A percentile compares a stretch with the other conserved stretches of the same genome.
phyloP scores from a whole-genome alignment of 2,113 vertebrate species.

The Pomatostomus ruficeps region DNA sequence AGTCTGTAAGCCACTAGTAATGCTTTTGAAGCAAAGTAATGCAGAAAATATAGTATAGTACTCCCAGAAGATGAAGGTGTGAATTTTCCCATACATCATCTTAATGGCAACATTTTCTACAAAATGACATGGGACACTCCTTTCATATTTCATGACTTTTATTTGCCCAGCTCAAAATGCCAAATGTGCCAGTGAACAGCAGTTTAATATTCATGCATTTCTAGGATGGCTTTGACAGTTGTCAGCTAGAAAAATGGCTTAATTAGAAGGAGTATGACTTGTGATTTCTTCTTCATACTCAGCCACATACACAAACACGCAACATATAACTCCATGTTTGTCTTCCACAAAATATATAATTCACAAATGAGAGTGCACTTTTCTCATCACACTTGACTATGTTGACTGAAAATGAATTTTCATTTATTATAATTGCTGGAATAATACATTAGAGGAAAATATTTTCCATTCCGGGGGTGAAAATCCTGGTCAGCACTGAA shows the following conservation, averaged over 20 bases:
- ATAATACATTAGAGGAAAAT: background rate
- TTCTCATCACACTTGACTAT: background rate
- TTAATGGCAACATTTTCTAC: constrained; percentile 76
- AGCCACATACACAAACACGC: background rate
- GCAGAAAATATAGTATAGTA: constrained; percentile 57
- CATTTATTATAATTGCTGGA: background rate
- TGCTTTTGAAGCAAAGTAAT: constrained; percentile 60
- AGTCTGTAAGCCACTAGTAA: constrained; percentile 32
- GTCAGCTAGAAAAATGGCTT: constrained; percentile 76
- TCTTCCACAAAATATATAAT: background rate
- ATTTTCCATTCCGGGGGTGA: background rate
- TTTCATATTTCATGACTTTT: constrained; percentile 82
- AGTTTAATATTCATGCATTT: constrained; percentile 79
- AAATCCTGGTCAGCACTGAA: background rate
- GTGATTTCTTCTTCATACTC: constrained; percentile 43
- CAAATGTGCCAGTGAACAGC: constrained; percentile 70
- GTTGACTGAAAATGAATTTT: background rate
- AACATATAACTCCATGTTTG: background rate
- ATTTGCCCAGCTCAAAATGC: constrained; percentile 76
- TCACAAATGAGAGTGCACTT: background rate
- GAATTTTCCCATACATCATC: constrained; percentile 71
- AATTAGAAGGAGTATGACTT: constrained; percentile 67
- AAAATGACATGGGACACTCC: constrained; percentile 60
- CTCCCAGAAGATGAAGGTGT: constrained; percentile 68
- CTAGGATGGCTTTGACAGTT: constrained; percentile 70